These are phyloP conservation scores for Listrodromus nycthemerus DNA, from an alignment of 2,888 invertebrate species.

Conservation along the genomic window DNA sequence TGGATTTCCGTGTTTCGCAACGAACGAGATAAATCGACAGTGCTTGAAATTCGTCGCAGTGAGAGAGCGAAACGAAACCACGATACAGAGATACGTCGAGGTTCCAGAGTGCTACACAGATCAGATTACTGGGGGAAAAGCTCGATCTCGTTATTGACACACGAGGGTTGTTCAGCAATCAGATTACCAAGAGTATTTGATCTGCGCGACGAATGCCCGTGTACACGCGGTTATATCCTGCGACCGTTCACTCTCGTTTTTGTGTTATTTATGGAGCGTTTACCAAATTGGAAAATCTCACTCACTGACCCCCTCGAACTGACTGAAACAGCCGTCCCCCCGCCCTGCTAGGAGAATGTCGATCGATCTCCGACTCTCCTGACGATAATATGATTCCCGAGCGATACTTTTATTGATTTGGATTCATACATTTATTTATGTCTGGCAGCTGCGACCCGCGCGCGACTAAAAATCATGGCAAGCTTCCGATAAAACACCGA, in stretches of 20 bases:
- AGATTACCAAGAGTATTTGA: conserved; percentile 41
- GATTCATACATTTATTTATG: conserved; percentile 40
- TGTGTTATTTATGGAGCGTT: conserved; percentile 72
- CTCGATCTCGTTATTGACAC: conserved; percentile 57
- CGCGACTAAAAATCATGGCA: conserved; percentile 12
- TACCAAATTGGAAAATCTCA: conserved; percentile 70
- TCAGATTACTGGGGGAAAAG: conserved; percentile 51
- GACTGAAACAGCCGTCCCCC: conserved; percentile 24
- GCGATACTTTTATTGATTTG: conserved; percentile 30
- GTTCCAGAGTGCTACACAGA: conserved; percentile 24
- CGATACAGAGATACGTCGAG: conserved; percentile 29
- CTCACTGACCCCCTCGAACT: conserved; percentile 43
- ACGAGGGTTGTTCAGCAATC: conserved; percentile 41
- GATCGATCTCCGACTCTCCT: conserved; percentile 50
- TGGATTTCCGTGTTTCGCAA: conserved; percentile 12
- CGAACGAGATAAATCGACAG: conserved; percentile 52
- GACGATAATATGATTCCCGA: conserved; percentile 17
- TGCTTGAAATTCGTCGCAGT: neutral
- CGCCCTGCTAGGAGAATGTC: conserved; percentile 8
- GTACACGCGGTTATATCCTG: conserved; percentile 18
- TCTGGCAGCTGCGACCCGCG: conserved; percentile 25
- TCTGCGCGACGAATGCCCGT: neutral
- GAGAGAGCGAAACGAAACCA: neutral
- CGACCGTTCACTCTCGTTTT: conserved; percentile 46
- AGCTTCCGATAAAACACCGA: neutral